phyloP scores from a whole-genome alignment of 1,140 invertebrate species.

The Danaus plexippus region DNA sequence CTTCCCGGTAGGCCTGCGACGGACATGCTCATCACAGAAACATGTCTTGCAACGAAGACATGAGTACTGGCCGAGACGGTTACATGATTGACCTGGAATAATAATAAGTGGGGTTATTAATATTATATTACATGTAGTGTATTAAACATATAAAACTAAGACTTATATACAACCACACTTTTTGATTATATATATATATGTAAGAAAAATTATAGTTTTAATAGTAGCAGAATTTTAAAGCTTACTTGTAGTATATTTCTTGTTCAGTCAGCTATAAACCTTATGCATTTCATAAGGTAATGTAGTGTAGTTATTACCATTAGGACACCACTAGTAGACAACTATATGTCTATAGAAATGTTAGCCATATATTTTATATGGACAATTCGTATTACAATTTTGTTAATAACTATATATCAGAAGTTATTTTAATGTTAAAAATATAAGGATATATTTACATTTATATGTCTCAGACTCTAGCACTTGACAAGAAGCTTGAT shows the following conservation, averaged over 20 bases:
- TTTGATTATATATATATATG: neutral
- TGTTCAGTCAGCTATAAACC: neutral
- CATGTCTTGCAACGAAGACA: conserved; percentile 96
- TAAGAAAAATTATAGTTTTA: neutral
- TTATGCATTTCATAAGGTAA: neutral
- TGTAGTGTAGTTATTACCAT: too few species aligned
- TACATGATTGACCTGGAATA: conserved; percentile 88
- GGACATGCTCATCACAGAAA: conserved; percentile 97
- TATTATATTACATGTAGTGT: too few species aligned
- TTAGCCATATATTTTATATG: too few species aligned
- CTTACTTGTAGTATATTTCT: neutral
- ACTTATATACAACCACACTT: neutral
- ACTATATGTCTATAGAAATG: too few species aligned
- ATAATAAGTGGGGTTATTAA: neutral
- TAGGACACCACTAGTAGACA: too few species aligned
- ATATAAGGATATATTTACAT: conserved; percentile 74
- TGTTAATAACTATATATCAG: too few species aligned
- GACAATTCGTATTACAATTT: too few species aligned
- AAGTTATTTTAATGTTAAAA: too few species aligned
- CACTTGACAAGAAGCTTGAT: conserved; percentile 97
- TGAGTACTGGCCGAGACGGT: conserved; percentile 93
- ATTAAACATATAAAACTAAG: neutral
- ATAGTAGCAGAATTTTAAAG: neutral
- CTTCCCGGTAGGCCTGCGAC: conserved; percentile 68
- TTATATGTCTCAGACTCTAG: conserved; percentile 94